Base-by-base conservation (phyloP, 2,888 invertebrate genomes). In the Poecilus cupreus region DNA sequence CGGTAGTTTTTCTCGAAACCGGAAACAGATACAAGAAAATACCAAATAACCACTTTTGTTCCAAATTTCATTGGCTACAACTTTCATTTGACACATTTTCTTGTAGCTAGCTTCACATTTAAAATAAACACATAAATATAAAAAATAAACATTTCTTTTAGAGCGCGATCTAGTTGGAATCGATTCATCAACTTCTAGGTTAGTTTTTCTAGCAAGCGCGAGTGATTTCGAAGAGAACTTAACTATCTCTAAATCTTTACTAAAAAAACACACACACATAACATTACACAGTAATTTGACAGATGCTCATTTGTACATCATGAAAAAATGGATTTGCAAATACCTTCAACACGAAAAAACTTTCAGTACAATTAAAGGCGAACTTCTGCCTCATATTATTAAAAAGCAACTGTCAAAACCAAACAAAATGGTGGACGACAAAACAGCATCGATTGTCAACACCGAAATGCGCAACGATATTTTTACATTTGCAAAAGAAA, bases 231-330 rank as follows among this genome's bases (percentile, higher is more conserved):
- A 98, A 87, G 95, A 95, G 82, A 92, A 92, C 80, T 91, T 98
- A 4, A 91, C 92, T 43, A 89, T 98, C 72, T 94, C 95, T 5
- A 92, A 93, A 84, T 91, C 93, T 81, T 88, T 97, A 8, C 88
- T 97, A 2, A 93, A 93, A 84, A 96, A 95, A 89, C 96, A 95
- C 90, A 93, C 94, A 11, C 91, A 93, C 78, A 91, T 97, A 54
- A 93, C 93, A 82, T 91, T 98, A 84, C 92, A 93, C 84, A 96
- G 96, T 74, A 92, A 94, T 82, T 89, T 98, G 68, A 89, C 96
- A 81, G 98, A 98, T 89, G 95, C 96, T 0, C 98, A 98, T 90
- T 91, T 98, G 6, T 98, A 98, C 88, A 90, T 98, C 0, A 93
- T 98, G 86, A 96, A 95, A 85, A 94, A 96, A 86, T 96, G 96